Conservation (phyloP, 2,113 vertebrate species). For the Neolamprologus cancellatus region DNA sequence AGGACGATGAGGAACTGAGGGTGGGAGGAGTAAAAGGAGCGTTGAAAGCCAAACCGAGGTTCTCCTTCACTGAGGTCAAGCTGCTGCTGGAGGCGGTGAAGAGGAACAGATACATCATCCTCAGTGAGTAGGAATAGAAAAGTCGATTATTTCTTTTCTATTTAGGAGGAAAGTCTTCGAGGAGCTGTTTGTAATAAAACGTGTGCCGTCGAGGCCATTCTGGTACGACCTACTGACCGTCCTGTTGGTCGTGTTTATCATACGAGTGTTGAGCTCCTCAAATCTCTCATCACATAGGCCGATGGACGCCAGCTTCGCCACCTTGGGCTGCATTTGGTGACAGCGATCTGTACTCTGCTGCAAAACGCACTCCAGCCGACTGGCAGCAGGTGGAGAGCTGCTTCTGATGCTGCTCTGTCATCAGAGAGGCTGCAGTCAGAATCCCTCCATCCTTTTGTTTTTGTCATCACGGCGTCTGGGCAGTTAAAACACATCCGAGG, state of each 20-base stretch:
- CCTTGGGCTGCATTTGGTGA: background rate
- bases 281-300: background rate
- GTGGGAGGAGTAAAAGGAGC: background rate
- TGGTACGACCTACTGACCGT: background rate
- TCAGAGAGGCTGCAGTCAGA: background rate
- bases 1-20: conserved; percentile 17
- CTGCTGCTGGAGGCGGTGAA: conserved; percentile 56
- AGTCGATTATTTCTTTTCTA: background rate
- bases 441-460: background rate
- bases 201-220: background rate
- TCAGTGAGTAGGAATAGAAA: conserved; percentile 42
- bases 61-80: conserved; percentile 53
- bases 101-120: conserved; percentile 60
- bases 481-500: background rate
- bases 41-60: conserved; percentile 38
- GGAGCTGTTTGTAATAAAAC: background rate
- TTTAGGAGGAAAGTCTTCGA: background rate
- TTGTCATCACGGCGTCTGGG: background rate
- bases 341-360: background rate
- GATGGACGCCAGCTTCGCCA: accelerated
- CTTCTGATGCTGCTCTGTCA: background rate
- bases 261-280: background rate
- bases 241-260: background rate
- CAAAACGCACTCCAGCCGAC: background rate
- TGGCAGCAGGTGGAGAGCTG: background rate